Conservation (phyloP, 2,888 invertebrate species). For the Troglohyphantes excavatus region DNA sequence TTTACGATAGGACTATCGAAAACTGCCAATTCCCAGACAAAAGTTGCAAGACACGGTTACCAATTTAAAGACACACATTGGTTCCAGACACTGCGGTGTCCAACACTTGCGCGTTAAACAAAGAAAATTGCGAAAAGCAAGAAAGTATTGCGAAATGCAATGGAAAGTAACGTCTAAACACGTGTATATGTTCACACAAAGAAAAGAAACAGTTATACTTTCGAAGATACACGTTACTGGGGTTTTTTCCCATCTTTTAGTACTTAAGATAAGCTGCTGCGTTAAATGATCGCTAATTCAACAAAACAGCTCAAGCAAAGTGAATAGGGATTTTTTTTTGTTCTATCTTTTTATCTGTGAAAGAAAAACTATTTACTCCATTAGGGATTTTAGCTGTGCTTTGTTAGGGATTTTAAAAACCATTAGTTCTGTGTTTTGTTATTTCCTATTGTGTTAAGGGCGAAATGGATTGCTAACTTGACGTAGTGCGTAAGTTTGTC, state of each 20-base stretch:
- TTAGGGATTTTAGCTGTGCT: conserved; percentile 1
- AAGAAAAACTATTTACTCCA: background rate
- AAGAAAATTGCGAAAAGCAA: background rate
- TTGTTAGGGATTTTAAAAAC: background rate
- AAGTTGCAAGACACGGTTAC: too few relatives aligned
- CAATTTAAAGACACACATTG: background rate
- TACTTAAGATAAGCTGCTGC: background rate
- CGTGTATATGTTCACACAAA: background rate
- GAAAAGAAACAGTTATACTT: background rate
- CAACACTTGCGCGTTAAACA: background rate
- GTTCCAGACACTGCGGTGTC: background rate
- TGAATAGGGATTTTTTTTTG: background rate
- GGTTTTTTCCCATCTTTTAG: background rate
- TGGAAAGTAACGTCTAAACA: background rate
- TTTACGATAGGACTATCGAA: too few relatives aligned
- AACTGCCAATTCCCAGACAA: too few relatives aligned
- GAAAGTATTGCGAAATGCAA: too few relatives aligned
- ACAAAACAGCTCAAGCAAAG: background rate
- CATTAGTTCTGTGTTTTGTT: background rate
- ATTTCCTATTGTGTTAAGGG: too few relatives aligned
- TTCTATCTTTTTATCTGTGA: background rate
- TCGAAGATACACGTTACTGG: background rate
- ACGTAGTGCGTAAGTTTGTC: too few relatives aligned
- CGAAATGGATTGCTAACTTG: too few relatives aligned
- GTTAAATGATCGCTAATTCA: conserved; percentile 9